Evolutionary conservation across 2,113 vertebrate species (phyloP).

Genomic region (Gopherus evgoodei): DNA sequence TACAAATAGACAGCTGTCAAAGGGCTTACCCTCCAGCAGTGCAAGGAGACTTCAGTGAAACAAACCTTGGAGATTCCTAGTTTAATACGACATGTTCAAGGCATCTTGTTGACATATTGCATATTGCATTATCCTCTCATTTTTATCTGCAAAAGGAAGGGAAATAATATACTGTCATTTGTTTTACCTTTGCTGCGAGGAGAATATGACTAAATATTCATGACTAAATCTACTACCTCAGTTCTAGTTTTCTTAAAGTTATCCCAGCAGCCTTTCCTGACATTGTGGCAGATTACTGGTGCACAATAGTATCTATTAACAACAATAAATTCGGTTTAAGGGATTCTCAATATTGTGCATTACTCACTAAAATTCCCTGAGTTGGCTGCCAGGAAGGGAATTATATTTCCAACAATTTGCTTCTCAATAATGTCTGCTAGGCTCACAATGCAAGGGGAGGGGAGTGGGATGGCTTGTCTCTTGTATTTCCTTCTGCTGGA

Average conservation of each 20-base stretch:
- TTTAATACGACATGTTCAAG: neutral
- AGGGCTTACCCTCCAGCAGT: constrained; percentile 16
- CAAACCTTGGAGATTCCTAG: neutral
- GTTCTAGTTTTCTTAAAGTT: neutral
- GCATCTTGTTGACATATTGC: neutral
- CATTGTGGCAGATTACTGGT: neutral
- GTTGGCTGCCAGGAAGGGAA: neutral
- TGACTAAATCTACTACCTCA: neutral
- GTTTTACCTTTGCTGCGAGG: neutral
- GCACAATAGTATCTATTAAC: neutral
- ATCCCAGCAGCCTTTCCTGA: neutral
- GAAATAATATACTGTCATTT: neutral
- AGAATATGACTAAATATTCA: rapidly evolving
- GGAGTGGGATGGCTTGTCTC: neutral
- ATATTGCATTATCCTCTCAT: neutral
- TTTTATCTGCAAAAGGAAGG: neutral
- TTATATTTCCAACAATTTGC: neutral
- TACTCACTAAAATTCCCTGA: neutral
- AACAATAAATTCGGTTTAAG: neutral
- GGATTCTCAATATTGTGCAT: rapidly evolving
- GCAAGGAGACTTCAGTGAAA: neutral
- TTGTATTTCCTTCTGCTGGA: neutral
- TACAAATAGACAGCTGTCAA: constrained; percentile 21
- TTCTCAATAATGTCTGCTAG: neutral
- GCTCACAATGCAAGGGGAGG: neutral